Evolutionary conservation across 2,113 vertebrate species (phyloP).

Genomic region (Montifringilla adamsi): DNA sequence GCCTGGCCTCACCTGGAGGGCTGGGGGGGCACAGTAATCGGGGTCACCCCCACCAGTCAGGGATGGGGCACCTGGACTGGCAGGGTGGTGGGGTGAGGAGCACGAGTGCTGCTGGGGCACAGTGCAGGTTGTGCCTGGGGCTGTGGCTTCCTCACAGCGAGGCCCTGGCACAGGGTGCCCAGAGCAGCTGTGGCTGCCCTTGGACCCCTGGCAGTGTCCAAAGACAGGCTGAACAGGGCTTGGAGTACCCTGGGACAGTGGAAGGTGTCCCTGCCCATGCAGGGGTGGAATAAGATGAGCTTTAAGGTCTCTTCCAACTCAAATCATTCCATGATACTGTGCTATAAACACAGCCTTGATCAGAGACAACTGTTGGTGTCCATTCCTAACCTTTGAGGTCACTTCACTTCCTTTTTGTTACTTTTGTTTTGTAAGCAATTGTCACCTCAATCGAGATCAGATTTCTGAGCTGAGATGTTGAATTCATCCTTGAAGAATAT

Average conservation of each 20-base stretch:
- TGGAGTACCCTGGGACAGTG: neutral
- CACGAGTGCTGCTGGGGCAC: fast-evolving
- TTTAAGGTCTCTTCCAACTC: neutral
- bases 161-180: neutral
- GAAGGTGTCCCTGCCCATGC: neutral
- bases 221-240: neutral
- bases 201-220: neutral
- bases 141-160: fast-evolving
- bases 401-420: neutral
- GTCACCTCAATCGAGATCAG: neutral
- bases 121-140: neutral
- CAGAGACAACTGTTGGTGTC: fast-evolving
- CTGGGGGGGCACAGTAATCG: neutral
- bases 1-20: neutral
- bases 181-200: neutral
- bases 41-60: fast-evolving
- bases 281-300: neutral
- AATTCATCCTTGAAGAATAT: neutral
- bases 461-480: neutral
- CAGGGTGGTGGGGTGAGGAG: fast-evolving
- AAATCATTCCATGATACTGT: neutral
- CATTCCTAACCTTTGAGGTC: neutral
- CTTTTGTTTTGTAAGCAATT: neutral
- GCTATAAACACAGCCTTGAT: neutral
- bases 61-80: fast-evolving